Base-by-base conservation (phyloP, 2,113 vertebrate genomes). In the Acrocephalus kingi region DNA sequence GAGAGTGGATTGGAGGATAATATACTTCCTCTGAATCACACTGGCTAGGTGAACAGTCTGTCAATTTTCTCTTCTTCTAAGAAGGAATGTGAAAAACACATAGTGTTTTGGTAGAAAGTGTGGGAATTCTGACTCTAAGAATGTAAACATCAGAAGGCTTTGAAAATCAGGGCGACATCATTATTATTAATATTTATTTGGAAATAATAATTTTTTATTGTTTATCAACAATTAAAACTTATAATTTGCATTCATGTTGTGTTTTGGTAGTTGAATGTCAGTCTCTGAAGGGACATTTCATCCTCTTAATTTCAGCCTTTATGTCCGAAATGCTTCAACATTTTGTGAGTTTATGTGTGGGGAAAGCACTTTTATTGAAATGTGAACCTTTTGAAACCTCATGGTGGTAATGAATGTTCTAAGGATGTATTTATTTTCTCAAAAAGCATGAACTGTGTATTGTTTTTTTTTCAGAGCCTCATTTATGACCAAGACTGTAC, bases 401-500 rank as follows among this genome's bases (percentile, higher is more conserved):
- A 4, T 58, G 19, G 22, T 58, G 5, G 4, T 52, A 16, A 45
- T 74, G 10, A 19, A 41, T 67, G 5, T 51, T 71, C 17, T 73
- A 30, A 81, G 8, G 54, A 49, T 2, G 0, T 35, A 31, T 68
- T 80, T 84, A 33, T 49, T 18, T 55, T 83, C 46, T 77, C 46
- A 76, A 80, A 92, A 84, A 19, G 2, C 17, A 41, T 86, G 19
- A 83, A 19, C 31, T 92, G 11, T 52, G 13, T 25, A 2, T 13
- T 91, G n/a, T 35, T 55, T 64, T 69, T 97, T 97, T 97, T 97
- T 86, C 97, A 99, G 99, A 97, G 99, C 99, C 43, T 99, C 99
- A 54, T 99, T 99, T 97, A 99, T 99, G 99, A 99, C 99, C 92
- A 99, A 99, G 98, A 99, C 99, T 48, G 99, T 99, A 93, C 99